A percentile compares a stretch with the other conserved stretches of the same genome.
These are phyloP conservation scores for Drosophila cognata DNA, from an alignment of 2,888 invertebrate genomes.

Conservation along the genomic window DNA sequence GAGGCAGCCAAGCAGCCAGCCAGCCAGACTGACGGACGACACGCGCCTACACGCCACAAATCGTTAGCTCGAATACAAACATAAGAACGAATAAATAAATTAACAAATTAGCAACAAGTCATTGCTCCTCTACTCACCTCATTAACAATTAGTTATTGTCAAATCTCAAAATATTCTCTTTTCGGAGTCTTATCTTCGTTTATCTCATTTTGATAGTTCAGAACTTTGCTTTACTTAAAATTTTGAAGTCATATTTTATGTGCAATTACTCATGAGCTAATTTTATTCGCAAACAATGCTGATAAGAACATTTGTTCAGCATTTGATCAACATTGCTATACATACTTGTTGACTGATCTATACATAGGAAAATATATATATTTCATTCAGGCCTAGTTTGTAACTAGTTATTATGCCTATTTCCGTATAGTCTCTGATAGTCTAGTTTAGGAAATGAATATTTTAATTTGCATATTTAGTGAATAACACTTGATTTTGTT, in stretches of 20 bases:
- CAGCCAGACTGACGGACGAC: constrained; percentile 32
- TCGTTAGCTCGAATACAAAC: constrained; percentile 8
- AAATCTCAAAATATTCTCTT: background rate
- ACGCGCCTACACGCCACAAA: constrained; percentile 54
- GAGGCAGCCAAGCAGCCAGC: background rate
- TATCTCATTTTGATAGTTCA: constrained; percentile 1
- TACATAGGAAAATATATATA: background rate
- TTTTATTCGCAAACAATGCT: constrained; percentile 6
- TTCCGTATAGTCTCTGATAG: background rate
- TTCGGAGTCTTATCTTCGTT: background rate
- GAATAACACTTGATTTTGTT: constrained; percentile 8
- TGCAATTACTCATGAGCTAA: constrained; percentile 14
- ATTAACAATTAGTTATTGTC: background rate
- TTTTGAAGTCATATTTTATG: background rate
- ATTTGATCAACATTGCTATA: constrained; percentile 23
- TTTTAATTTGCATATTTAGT: constrained; percentile 16
- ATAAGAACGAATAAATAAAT: constrained; percentile 1
- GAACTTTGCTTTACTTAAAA: background rate
- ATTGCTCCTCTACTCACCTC: background rate
- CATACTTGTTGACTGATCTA: constrained; percentile 1
- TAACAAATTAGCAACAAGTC: constrained; percentile 22
- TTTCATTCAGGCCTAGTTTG: background rate
- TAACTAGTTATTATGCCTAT: background rate
- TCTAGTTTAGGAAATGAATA: background rate
- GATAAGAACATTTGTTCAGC: constrained; percentile 9